These are phyloP conservation scores for Pseudopipra pipra DNA, from an alignment of 2,113 vertebrate genomes.

Conservation along the genomic window DNA sequence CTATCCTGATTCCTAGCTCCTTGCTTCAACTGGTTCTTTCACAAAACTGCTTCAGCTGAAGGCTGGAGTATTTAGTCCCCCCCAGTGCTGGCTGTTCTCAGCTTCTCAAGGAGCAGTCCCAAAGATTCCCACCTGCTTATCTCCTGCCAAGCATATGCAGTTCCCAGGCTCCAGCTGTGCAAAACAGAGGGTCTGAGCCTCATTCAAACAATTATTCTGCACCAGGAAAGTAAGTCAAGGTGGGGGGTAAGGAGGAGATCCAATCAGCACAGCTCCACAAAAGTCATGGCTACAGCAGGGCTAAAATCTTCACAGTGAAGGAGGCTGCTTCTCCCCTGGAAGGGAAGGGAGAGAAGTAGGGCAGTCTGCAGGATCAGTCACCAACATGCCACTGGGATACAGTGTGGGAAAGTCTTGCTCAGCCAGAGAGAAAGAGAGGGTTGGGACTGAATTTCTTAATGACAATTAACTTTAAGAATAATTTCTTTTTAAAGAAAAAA, in stretches of 20 bases:
- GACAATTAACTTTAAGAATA: not conserved
- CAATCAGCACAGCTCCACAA: too few species aligned
- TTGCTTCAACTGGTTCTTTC: not conserved
- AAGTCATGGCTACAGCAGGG: rapidly evolving
- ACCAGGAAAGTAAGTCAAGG: not conserved
- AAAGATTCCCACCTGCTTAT: not conserved
- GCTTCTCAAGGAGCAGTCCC: not conserved
- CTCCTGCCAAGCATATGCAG: not conserved
- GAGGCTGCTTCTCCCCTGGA: not conserved
- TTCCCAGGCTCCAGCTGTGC: not conserved
- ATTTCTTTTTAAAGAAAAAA: not conserved
- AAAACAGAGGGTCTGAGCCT: not conserved
- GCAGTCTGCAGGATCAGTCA: not conserved
- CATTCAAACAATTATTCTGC: not conserved
- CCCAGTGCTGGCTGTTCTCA: not conserved
- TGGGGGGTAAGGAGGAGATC: not conserved
- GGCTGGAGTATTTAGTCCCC: not conserved
- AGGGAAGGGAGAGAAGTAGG: not conserved
- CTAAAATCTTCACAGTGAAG: not conserved
- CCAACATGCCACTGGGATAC: rapidly evolving
- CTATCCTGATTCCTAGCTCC: not conserved
- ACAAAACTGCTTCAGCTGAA: not conserved
- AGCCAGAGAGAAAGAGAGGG: not conserved
- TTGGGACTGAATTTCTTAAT: not conserved
- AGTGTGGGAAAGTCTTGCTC: not conserved